Conservation (phyloP, 1,140 invertebrate genomes). For the Eulimnadia texana region DNA sequence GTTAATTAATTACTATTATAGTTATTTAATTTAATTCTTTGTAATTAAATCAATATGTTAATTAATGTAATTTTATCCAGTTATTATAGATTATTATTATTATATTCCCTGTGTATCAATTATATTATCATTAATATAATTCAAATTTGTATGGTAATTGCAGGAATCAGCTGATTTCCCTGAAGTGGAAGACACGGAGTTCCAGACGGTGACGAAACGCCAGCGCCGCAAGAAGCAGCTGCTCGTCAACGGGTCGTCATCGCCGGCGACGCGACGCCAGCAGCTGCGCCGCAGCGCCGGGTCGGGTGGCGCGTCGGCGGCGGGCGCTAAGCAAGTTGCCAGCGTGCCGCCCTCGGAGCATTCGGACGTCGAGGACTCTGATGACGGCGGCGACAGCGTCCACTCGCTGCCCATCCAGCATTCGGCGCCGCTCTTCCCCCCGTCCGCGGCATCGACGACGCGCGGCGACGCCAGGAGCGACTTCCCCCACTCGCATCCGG, state of each 20-base stretch:
- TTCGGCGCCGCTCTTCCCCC: slow-evolving; percentile 10
- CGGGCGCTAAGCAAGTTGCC: not conserved
- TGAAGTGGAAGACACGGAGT: slow-evolving; percentile 3
- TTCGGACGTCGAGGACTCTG: slow-evolving; percentile 7
- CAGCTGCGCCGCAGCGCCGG: not conserved
- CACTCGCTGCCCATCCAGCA: slow-evolving; percentile 13
- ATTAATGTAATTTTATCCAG: no score
- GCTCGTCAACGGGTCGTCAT: not conserved
- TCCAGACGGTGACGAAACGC: slow-evolving; percentile 12
- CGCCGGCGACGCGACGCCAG: not conserved
- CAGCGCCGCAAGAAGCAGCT: slow-evolving; percentile 14
- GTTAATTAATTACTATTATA: no score
- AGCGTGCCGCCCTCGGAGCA: slow-evolving; percentile 14
- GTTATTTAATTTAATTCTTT: no score
- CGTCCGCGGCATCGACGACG: not conserved
- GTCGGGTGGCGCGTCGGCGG: not conserved
- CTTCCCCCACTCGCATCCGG: slow-evolving; percentile 1
- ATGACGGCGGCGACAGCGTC: slow-evolving; percentile 14
- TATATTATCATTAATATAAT: no score
- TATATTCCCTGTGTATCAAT: no score
- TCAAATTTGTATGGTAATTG: no score
- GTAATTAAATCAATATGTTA: no score
- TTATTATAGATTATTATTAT: no score
- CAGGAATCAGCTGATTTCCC: not conserved
- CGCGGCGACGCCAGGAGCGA: not conserved